A percentile compares a stretch with the other conserved stretches of the same genome.
phyloP scores from a whole-genome alignment of 2,113 vertebrate species.

The Bombycilla garrulus region DNA sequence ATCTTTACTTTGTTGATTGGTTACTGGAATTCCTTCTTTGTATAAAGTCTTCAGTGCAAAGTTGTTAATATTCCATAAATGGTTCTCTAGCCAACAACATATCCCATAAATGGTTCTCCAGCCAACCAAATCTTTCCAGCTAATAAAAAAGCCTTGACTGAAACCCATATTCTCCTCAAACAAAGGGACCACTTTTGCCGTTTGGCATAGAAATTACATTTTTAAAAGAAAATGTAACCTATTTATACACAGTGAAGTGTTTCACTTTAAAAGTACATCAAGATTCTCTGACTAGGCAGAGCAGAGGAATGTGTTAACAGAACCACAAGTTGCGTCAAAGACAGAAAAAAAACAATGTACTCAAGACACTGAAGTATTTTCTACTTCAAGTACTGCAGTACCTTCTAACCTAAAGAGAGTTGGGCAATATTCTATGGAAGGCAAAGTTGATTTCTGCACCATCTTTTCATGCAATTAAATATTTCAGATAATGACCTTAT shows the following conservation, averaged over 20 bases:
- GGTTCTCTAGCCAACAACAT: background rate
- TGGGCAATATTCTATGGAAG: background rate
- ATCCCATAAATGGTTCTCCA: no score
- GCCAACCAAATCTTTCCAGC: background rate
- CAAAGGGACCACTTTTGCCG: background rate
- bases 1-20: background rate
- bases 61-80: background rate
- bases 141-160: background rate
- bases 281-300: background rate
- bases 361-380: background rate
- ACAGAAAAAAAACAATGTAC: background rate
- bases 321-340: background rate
- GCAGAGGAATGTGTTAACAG: background rate
- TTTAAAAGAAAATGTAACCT: constrained; percentile 16
- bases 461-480: background rate
- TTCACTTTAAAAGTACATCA: background rate
- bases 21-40: background rate
- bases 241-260: background rate
- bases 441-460: background rate
- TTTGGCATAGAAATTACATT: background rate
- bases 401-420: background rate
- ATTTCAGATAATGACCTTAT: background rate
- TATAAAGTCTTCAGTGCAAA: background rate
- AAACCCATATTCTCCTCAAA: background rate
- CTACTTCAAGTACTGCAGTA: background rate